Percentiles rank a stretch among this genome's conserved stretches.
Evolutionary conservation across 37 sponge, comb jelly and placozoan genomes (phyloP).

Genomic region (Hormiphora californensis): DNA sequence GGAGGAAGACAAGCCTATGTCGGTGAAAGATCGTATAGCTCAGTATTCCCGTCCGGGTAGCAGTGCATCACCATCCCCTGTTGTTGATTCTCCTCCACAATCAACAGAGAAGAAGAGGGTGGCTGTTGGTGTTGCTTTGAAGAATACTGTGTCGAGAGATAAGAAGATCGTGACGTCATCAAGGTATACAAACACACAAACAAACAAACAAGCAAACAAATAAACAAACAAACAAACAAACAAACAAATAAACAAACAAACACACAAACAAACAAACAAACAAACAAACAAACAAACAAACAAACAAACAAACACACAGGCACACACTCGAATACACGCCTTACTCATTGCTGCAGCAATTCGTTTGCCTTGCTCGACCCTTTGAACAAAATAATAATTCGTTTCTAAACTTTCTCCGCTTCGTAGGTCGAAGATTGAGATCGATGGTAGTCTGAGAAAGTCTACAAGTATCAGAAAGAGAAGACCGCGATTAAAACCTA

Average conservation of each 20-base stretch:
- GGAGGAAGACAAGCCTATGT: not conserved
- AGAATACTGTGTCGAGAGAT: conserved; percentile 14
- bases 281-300: no score
- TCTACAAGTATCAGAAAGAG: not conserved
- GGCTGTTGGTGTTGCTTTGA: not conserved
- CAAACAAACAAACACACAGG: no score
- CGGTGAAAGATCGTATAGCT: conserved; percentile 26
- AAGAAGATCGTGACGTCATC: not conserved
- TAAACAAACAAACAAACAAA: no score
- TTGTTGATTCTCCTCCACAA: not conserved
- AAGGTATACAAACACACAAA: no score
- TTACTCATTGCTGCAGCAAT: no score
- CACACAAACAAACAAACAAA: no score
- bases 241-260: no score
- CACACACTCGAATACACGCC: no score
- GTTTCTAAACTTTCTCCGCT: no score
- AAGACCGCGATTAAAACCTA: not conserved
- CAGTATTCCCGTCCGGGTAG: not conserved
- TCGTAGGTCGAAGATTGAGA: not conserved
- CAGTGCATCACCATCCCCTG: not conserved
- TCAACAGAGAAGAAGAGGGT: not conserved
- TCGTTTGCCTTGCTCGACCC: no score
- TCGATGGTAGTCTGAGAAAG: not conserved
- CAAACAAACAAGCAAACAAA: no score
- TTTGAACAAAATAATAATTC: no score